Percentiles rank a stretch among this genome's conserved stretches.
Conservation (phyloP, 2,797 vertebrate species). For the Coranthus polyacanthus region DNA sequence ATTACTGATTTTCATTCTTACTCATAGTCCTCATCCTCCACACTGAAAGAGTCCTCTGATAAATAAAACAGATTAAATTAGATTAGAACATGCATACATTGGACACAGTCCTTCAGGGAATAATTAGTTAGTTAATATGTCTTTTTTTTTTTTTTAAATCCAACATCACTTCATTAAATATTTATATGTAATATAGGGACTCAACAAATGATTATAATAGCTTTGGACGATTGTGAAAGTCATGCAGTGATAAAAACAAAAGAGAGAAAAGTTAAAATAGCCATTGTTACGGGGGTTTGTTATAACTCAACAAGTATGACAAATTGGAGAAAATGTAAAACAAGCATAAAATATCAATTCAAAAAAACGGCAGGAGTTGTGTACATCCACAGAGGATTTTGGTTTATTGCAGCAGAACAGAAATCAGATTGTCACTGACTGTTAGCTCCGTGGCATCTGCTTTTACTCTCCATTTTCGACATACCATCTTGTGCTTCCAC, state of each 20-base stretch:
- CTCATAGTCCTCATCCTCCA: background rate
- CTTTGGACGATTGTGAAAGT: background rate
- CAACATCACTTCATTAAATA: background rate
- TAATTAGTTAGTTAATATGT: background rate
- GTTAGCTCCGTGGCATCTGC: no score
- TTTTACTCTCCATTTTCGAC: slow-evolving; percentile 31
- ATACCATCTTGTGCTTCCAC: slow-evolving; percentile 30
- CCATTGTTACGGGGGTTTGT: no score
- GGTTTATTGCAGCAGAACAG: no score
- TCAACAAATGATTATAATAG: background rate
- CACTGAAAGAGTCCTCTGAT: slow-evolving; percentile 20
- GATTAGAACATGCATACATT: background rate
- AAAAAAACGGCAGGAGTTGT: no score
- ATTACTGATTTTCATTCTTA: slow-evolving; percentile 20
- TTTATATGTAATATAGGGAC: no score
- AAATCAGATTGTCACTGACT: no score
- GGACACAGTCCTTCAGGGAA: no score
- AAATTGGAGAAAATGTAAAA: no score
- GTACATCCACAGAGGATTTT: no score
- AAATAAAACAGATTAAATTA: background rate
- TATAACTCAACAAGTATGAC: no score
- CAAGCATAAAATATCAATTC: no score
- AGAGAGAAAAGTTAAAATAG: no score
- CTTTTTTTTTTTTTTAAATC: background rate
- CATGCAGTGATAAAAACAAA: background rate